These are phyloP conservation scores for Labroides dimidiatus DNA, from an alignment of 2,797 vertebrate genomes.

Conservation along the genomic window DNA sequence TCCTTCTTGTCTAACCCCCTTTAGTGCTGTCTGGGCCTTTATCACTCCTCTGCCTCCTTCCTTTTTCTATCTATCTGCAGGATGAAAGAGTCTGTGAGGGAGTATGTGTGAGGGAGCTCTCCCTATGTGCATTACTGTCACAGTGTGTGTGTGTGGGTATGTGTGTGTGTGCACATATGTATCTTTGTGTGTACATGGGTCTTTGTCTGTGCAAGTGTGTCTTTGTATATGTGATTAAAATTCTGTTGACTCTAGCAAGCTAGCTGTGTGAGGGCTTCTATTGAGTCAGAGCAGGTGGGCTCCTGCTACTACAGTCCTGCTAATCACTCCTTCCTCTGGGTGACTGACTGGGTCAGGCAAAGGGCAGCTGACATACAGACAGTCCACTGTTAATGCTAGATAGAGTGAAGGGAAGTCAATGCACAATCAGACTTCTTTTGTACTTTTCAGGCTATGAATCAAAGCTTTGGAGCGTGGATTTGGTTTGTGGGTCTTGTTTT, in stretches of 20 bases:
- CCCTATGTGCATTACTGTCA: slow-evolving; percentile 56
- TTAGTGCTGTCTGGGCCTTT: slow-evolving; percentile 76
- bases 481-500: background rate
- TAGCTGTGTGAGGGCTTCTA: slow-evolving; percentile 76
- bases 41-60: slow-evolving; percentile 76
- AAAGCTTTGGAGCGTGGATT: slow-evolving; percentile 18
- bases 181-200: slow-evolving; percentile 65
- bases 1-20: slow-evolving; percentile 43
- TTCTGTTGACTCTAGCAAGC: slow-evolving; percentile 77
- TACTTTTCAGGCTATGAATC: slow-evolving; percentile 28
- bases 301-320: slow-evolving; percentile 83
- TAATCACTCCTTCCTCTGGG: slow-evolving; percentile 80
- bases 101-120: slow-evolving; percentile 57
- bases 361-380: slow-evolving; percentile 80
- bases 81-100: slow-evolving; percentile 74
- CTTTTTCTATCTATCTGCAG: slow-evolving; percentile 76
- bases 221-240: slow-evolving; percentile 78
- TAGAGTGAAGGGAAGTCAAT: slow-evolving; percentile 48
- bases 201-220: slow-evolving; percentile 76
- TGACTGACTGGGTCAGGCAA: slow-evolving; percentile 79
- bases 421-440: slow-evolving; percentile 47
- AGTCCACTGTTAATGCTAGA: slow-evolving; percentile 73
- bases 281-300: slow-evolving; percentile 84
- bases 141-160: slow-evolving; percentile 26
- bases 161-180: slow-evolving; percentile 46